These are phyloP conservation scores for Hydrophis major DNA, from an alignment of 2,797 vertebrate genomes.

Conservation along the genomic window DNA sequence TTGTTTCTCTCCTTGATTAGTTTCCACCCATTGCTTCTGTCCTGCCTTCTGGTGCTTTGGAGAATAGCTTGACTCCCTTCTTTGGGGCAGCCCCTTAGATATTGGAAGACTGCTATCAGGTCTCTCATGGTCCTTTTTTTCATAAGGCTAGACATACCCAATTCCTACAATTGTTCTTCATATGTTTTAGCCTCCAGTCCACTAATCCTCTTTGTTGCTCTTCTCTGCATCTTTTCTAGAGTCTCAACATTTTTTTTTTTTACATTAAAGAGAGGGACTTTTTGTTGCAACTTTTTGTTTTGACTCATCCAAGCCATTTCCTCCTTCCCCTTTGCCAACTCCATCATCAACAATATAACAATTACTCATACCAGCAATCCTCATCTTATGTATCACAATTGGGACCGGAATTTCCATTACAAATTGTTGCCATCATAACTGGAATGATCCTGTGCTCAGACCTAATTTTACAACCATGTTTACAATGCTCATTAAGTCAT, in stretches of 20 bases:
- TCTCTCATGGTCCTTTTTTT: not conserved
- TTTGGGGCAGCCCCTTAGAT: not conserved
- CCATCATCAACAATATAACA: not conserved
- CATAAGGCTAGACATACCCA: not conserved
- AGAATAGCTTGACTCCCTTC: not conserved
- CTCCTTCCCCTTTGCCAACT: not conserved
- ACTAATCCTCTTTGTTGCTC: not conserved
- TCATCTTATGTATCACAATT: not conserved
- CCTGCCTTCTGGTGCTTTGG: not conserved
- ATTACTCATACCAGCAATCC: not conserved
- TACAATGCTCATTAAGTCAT: not conserved
- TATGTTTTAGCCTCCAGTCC: not conserved
- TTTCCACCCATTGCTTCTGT: not conserved
- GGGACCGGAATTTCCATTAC: not conserved
- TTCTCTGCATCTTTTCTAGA: not conserved
- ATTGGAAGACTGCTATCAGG: not conserved
- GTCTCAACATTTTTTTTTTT: not conserved
- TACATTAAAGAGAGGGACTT: not conserved
- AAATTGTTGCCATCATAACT: not conserved
- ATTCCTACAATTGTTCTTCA: not conserved
- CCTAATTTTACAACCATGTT: not conserved
- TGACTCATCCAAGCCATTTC: not conserved
- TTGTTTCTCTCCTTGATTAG: not conserved
- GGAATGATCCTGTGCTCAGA: not conserved
- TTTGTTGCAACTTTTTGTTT: not conserved